phyloP scores from a whole-genome alignment of 2,888 invertebrate species.

The Drosophila rubida region DNA sequence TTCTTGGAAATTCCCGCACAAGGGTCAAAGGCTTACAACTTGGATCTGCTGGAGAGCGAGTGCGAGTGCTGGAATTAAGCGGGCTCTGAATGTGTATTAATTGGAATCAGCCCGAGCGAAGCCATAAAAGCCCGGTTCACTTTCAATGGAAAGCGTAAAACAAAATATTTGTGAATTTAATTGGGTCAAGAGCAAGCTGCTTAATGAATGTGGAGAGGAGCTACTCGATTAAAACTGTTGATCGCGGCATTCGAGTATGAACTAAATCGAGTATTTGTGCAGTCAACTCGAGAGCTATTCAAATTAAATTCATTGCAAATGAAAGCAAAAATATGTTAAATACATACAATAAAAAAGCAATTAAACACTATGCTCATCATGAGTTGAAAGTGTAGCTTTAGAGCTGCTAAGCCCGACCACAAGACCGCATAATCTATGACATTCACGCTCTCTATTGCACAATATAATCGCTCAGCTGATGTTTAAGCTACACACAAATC shows the following conservation, averaged over 20 bases:
- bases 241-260: no score
- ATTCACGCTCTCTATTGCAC: neutral
- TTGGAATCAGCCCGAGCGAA: neutral
- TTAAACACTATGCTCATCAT: neutral
- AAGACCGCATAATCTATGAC: neutral
- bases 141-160: neutral
- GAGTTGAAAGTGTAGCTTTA: neutral
- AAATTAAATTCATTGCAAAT: no score
- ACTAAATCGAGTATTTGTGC: neutral
- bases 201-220: neutral
- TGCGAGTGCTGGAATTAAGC: neutral
- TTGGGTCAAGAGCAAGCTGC: neutral
- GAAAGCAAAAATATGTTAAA: no score
- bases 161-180: constrained; percentile 2
- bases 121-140: neutral
- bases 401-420: neutral
- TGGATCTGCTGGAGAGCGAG: neutral
- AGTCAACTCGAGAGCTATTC: neutral
- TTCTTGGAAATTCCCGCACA: neutral
- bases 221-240: neutral
- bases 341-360: neutral
- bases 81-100: neutral
- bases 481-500: constrained; percentile 38
- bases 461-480: constrained; percentile 5
- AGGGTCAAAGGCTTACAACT: neutral